Percentiles rank a stretch among this genome's conserved stretches.
phyloP scores from a whole-genome alignment of 2,113 vertebrate genomes.

The Saguinus imperator region DNA sequence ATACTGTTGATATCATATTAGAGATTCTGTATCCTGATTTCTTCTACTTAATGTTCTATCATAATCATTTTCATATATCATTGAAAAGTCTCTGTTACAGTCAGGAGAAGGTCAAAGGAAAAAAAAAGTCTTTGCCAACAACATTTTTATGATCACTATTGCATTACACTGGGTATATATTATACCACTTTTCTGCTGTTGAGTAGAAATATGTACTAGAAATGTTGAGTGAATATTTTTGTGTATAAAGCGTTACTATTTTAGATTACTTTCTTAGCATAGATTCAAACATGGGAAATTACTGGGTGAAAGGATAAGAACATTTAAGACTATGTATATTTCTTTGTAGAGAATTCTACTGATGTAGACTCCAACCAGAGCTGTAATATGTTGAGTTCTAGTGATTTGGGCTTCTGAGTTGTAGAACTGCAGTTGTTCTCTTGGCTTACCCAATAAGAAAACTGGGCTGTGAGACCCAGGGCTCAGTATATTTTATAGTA shows the following conservation, averaged over 20 bases:
- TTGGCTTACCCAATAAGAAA: background rate
- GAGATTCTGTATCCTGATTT: constrained; percentile 14
- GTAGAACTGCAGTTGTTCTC: background rate
- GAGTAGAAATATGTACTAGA: background rate
- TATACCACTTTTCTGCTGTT: background rate
- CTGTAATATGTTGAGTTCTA: background rate
- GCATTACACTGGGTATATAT: background rate
- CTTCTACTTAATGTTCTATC: background rate
- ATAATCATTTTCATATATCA: background rate
- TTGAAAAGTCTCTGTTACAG: background rate
- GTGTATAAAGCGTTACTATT: constrained; percentile 10
- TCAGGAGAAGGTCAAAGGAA: background rate
- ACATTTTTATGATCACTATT: background rate
- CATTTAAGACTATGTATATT: constrained; percentile 1
- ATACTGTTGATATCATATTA: background rate
- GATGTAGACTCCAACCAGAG: background rate
- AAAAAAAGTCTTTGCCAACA: background rate
- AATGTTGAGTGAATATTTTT: background rate
- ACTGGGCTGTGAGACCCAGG: background rate
- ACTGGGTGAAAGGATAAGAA: background rate
- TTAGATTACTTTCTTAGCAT: constrained; percentile 21
- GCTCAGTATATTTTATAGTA: background rate
- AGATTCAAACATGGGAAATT: constrained; percentile 7
- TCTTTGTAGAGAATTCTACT: background rate
- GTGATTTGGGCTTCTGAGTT: background rate